Base-by-base conservation (phyloP, 2,113 vertebrate genomes). In the Trichomycterus rosablanca region DNA sequence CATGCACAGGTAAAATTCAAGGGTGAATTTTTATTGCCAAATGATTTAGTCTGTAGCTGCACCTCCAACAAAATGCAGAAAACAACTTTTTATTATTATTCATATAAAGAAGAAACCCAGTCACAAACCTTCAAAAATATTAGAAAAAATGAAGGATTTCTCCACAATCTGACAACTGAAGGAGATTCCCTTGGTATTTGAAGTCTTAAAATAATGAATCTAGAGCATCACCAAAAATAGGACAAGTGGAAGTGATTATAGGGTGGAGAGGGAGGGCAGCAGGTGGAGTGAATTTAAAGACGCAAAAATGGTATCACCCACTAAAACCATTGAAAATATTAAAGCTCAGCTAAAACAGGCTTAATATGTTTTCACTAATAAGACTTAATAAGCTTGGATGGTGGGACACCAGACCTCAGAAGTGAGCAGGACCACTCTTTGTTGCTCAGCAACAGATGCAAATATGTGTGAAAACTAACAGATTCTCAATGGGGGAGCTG, bases 211-310 rank as follows among this genome's bases (percentile, higher is more conserved):
- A 57, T 70, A 78, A 76, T 76, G 66, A 82, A 89, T 83, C 80
- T 88, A 75, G 87, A 83, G 77, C 84, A 76, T 70, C 78, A 83
- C 80, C 76, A 72, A 81, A 89, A 78, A 80, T 86, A 83, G 87
- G 86, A 59, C 66, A 80, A 51, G 71, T 75, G 76, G 68, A 76
- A 71, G 49, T 75, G 72, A 74, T 59, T 24, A 75, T 56, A 70
- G 61, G 72, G 34, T 55, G 19, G 61, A 70, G 57, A 51, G 46
- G 42, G 23, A 22, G 63, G 16, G 32, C 44, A 7, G 20, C 40
- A 51, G 23, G 37, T 30, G 48, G 56, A 60, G 67, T 43, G 43
- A 26, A n/a, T n/a, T n/a, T n/a, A n/a, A n/a, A n/a, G n/a, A n/a
- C n/a, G n/a, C n/a, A 42, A 61, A 50, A 78, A 74, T 59, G 7